phyloP scores from a whole-genome alignment of 2,888 invertebrate genomes.

The Tineola bisselliella region DNA sequence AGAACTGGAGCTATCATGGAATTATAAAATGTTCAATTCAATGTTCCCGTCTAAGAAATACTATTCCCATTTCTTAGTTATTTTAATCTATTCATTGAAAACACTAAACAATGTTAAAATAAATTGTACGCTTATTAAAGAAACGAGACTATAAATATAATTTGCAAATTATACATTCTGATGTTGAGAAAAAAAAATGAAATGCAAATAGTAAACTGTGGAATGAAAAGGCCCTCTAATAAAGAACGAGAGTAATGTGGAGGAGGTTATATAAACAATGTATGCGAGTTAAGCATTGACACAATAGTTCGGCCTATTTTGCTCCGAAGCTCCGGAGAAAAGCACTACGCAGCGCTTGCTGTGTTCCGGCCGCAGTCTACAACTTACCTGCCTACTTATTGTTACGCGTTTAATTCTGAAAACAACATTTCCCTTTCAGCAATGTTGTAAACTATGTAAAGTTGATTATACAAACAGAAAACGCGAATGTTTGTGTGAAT shows the following conservation, averaged over 20 bases:
- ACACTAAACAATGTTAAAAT: too few species aligned
- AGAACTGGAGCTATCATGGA: neutral
- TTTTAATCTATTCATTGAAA: too few species aligned
- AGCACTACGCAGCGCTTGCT: constrained; percentile 49
- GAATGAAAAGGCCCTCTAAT: neutral
- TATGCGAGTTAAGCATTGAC: constrained; percentile 10
- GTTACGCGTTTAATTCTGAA: neutral
- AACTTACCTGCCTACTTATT: constrained; percentile 6
- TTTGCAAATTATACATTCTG: too few species aligned
- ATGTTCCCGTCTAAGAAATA: neutral
- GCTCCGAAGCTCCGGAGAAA: constrained; percentile 27
- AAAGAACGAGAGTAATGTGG: neutral
- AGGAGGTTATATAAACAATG: constrained; percentile 7
- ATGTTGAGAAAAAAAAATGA: too few species aligned
- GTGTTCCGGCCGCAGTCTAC: constrained; percentile 34
- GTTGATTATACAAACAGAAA: neutral
- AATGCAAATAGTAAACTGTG: neutral
- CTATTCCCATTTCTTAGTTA: neutral
- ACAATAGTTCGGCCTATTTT: constrained; percentile 55
- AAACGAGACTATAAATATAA: too few species aligned
- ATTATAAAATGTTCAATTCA: neutral
- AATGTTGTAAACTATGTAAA: neutral
- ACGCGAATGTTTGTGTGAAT: neutral
- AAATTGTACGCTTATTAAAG: too few species aligned
- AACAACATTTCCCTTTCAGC: neutral